Conservation (phyloP, 2,113 vertebrate genomes). For the Mus pahari region DNA sequence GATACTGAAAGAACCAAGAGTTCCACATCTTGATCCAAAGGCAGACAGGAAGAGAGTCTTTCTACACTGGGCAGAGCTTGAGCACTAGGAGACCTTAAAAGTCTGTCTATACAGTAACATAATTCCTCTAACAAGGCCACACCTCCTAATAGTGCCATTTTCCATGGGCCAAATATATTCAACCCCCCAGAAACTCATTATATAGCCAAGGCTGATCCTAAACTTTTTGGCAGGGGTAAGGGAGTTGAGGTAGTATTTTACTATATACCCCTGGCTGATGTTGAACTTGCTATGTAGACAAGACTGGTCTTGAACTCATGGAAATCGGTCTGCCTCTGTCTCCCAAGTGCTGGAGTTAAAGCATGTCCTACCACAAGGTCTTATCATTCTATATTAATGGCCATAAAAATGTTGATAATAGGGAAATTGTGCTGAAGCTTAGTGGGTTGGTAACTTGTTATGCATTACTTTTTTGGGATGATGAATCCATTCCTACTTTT, state of each 20-base stretch:
- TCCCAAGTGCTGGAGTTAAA: background rate
- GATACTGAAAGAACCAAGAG: no score
- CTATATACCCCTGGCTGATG: background rate
- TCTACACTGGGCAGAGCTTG: no score
- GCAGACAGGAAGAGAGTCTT: no score
- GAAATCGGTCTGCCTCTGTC: background rate
- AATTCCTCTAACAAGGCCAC: no score
- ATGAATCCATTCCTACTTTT: background rate
- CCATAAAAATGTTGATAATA: background rate
- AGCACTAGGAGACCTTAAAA: no score
- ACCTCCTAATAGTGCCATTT: no score
- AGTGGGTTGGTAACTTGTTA: background rate
- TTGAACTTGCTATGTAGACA: background rate
- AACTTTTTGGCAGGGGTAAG: background rate
- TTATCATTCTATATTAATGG: background rate
- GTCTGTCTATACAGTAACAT: no score
- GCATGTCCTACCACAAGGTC: background rate
- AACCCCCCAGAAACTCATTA: background rate
- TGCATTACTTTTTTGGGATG: background rate
- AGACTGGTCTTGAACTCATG: background rate
- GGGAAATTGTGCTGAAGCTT: background rate
- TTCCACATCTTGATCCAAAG: no score
- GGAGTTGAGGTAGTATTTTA: background rate
- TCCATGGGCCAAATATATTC: no score
- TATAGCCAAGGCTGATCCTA: background rate